Evolutionary conservation across 1,140 invertebrate species (phyloP), one percentile per base, ranked within the genome.

Genomic region (Cecropterus lyciades): DNA sequence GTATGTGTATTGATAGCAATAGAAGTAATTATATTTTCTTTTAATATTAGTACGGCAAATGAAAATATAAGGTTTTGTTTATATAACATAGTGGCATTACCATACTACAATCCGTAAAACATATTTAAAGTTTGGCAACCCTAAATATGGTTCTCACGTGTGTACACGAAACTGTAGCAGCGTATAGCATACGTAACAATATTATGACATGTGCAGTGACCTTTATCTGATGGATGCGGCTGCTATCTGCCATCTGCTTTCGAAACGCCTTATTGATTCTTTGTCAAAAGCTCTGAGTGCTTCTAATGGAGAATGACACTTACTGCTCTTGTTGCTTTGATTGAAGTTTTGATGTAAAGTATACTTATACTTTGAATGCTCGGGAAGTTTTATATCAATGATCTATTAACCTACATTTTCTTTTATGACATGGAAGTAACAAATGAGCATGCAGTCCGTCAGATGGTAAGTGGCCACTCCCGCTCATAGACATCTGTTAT

Each of bases 251-350:
- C 40, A 57, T 57, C 55, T 45, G 37, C 40, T 56, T 45, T 57
- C 42, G 55, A 45, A 57, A 57, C 55, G 55, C 8, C 55, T 57
- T 57, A 57, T 57, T 57, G 55, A 46, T 57, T 57, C 55, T 45
- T 57, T 45, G 55, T 57, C 40, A 46, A 30, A 46, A 1, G 20
- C 16, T 17, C 16, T 10, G 53, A 56, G 53, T 56, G 53, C 33
- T 7, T 20, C 53, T 56, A 56, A 56, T 56, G 14, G 30, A 24
- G 46, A 49, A 13, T 27, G 49, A 52, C 49, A 15, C 20, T 20
- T 20, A 20, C 33, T 56, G 37, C 10, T n/a, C 33, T 43, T 9
- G 27, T 43, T 15, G 11, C 37, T 43, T 13, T 42, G 53, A 40
- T 52, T 30, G 24, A 30, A 15, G 30, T 33, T 37, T 49, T 49